phyloP scores from a whole-genome alignment of 2,113 vertebrate species.

The Apteryx owenii region DNA sequence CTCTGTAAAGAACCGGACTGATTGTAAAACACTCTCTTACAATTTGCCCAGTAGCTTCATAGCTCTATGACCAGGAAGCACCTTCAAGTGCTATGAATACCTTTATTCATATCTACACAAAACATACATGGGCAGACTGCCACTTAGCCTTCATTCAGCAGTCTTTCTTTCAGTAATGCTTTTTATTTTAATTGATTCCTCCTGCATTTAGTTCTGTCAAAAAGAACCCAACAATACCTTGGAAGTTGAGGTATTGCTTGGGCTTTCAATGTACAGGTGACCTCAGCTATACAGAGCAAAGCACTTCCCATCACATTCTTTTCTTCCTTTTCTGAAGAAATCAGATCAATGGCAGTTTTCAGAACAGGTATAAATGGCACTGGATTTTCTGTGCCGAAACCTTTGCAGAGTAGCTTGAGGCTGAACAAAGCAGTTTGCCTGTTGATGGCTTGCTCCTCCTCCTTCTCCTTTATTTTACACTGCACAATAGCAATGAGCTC shows the following conservation, averaged over 20 bases:
- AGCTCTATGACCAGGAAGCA: neutral
- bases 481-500: slow-evolving; percentile 84
- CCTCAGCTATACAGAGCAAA: slow-evolving; percentile 92
- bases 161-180: neutral
- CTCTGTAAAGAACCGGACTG: neutral
- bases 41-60: neutral
- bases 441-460: slow-evolving; percentile 90
- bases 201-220: neutral
- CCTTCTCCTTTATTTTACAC: slow-evolving; percentile 67
- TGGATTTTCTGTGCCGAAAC: slow-evolving; percentile 83
- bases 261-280: slow-evolving; percentile 81
- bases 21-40: neutral
- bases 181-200: neutral
- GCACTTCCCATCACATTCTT: slow-evolving; percentile 91
- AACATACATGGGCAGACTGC: neutral
- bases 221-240: slow-evolving; percentile 76
- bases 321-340: slow-evolving; percentile 82
- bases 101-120: neutral
- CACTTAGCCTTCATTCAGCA: neutral
- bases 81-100: neutral
- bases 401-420: slow-evolving; percentile 92
- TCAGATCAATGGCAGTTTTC: slow-evolving; percentile 75
- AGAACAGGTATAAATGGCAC: slow-evolving; percentile 85
- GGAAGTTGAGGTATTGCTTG: slow-evolving; percentile 92
- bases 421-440: slow-evolving; percentile 94